phyloP scores from a whole-genome alignment of 2,113 vertebrate genomes.

The Oryctolagus cuniculus region mOryCun1.1 NC_091447.1:60292501-60293000 shows the following conservation, averaged over 20 bases:
- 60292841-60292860: too few species aligned
- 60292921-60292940: too few species aligned
- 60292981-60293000: neutral
- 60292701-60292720: slow-evolving; percentile 93
- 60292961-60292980: neutral
- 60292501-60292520: slow-evolving; percentile 98
- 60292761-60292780: slow-evolving; percentile 81
- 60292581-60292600: slow-evolving; percentile 97
- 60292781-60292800: neutral
- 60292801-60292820: neutral
- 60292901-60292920: too few species aligned
- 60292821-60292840: too few species aligned
- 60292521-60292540: slow-evolving; percentile 95
- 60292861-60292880: too few species aligned
- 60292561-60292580: slow-evolving; percentile 97
- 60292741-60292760: slow-evolving; percentile 84
- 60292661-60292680: slow-evolving; percentile 89
- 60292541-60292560: slow-evolving; percentile 96
- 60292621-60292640: fast-evolving
- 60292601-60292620: fast-evolving
- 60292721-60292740: slow-evolving; percentile 90
- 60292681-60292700: slow-evolving; percentile 97
- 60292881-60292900: too few species aligned
- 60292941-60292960: too few species aligned
- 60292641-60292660: neutral